A percentile compares a stretch with the other conserved stretches of the same genome.
These are phyloP conservation scores for Microtus richardsoni DNA, from an alignment of 2,113 vertebrate species.

Conservation along the genomic window DNA sequence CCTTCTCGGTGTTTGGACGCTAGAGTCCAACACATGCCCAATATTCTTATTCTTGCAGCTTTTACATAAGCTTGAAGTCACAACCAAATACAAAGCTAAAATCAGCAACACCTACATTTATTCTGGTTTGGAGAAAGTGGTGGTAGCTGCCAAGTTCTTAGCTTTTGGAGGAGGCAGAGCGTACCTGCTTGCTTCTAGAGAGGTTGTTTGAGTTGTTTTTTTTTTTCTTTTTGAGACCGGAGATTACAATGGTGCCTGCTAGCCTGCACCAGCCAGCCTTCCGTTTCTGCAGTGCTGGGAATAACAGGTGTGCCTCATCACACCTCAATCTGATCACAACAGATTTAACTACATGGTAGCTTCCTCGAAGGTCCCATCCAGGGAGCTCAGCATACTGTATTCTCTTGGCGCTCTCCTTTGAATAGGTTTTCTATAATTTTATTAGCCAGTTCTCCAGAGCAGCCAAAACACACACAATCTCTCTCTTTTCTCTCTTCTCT, in stretches of 20 bases:
- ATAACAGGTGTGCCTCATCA: not conserved
- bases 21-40: no score
- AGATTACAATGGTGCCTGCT: no score
- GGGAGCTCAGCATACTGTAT: not conserved
- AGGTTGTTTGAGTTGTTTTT: not conserved
- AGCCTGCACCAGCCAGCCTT: not conserved
- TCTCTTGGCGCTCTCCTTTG: not conserved
- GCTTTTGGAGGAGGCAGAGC: not conserved
- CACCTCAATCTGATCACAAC: not conserved
- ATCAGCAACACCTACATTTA: not conserved
- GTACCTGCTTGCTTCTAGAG: not conserved
- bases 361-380: not conserved
- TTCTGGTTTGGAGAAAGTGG: not conserved
- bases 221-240: not conserved
- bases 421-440: not conserved
- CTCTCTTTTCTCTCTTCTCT: not conserved
- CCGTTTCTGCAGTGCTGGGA: not conserved
- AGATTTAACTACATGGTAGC: not conserved
- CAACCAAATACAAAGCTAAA: not conserved
- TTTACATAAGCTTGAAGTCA: constrained; percentile 34
- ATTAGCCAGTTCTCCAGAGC: not conserved
- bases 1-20: no score
- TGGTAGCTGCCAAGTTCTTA: not conserved
- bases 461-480: not conserved
- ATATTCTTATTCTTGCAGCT: not conserved